Percentiles rank a stretch among this genome's conserved stretches.
phyloP scores from a whole-genome alignment of 92 coral and sea anemone genomes.

The Epizoanthus scotinus region DNA sequence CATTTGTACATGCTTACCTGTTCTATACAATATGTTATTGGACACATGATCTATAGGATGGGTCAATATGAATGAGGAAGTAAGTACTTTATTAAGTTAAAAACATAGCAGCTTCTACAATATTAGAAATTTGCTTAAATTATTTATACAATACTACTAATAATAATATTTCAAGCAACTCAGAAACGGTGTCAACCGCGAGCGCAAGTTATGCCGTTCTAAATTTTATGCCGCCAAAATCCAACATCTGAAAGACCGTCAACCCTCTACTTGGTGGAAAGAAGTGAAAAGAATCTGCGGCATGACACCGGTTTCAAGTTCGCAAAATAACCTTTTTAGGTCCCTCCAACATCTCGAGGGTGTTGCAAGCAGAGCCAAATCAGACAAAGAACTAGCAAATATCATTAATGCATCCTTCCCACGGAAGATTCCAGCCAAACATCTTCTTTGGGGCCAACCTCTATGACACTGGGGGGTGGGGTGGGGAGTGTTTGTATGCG shows the following conservation, averaged over 20 bases:
- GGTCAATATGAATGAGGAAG: too few species aligned
- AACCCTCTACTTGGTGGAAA: slow-evolving; percentile 45
- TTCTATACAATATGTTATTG: too few species aligned
- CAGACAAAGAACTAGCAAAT: slow-evolving; percentile 33
- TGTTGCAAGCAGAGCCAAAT: slow-evolving; percentile 24
- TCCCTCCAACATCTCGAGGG: slow-evolving; percentile 25
- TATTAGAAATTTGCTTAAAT: too few species aligned
- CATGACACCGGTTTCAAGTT: slow-evolving; percentile 16
- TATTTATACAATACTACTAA: too few species aligned
- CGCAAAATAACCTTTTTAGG: slow-evolving; percentile 27
- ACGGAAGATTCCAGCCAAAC: too few species aligned
- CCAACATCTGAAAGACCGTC: slow-evolving; percentile 35
- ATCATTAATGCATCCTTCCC: slow-evolving; percentile 7
- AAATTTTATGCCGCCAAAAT: slow-evolving; percentile 15
- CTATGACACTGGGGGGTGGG: too few species aligned
- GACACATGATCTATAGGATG: too few species aligned
- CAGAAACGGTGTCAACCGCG: slow-evolving; percentile 43
- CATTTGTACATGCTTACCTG: too few species aligned
- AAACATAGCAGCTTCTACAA: too few species aligned
- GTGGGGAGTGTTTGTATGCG: too few species aligned
- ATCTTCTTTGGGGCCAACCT: too few species aligned
- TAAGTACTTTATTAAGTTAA: too few species aligned
- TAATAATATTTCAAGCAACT: slow-evolving; percentile 34
- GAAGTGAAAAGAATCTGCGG: slow-evolving; percentile 42
- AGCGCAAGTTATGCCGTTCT: slow-evolving; percentile 31